Conservation (phyloP, 1,140 invertebrate genomes). For the Drosophila takahashii region DNA sequence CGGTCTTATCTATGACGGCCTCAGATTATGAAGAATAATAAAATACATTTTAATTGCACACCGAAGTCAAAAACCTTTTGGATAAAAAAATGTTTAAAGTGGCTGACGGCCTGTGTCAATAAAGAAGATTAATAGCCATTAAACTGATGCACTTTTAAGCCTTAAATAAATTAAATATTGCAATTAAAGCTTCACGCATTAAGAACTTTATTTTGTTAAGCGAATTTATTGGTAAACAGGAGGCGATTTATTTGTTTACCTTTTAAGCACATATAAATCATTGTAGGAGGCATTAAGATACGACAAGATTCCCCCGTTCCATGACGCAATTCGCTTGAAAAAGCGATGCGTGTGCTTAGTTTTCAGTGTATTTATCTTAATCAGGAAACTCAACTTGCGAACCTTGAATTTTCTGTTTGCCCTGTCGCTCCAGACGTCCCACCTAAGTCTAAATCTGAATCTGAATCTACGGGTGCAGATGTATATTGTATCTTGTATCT, state of each 20-base stretch:
- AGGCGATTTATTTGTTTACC: constrained; percentile 26
- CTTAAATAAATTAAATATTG: constrained; percentile 23
- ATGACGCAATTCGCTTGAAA: constrained; percentile 43
- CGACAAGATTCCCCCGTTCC: not conserved
- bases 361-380: constrained; percentile 43
- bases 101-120: constrained; percentile 7
- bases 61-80: constrained; percentile 33
- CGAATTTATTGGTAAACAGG: constrained; percentile 26
- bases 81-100: constrained; percentile 3
- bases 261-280: constrained; percentile 19
- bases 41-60: constrained; percentile 24
- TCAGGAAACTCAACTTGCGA: constrained; percentile 37
- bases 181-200: constrained; percentile 1
- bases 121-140: constrained; percentile 23
- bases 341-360: not conserved
- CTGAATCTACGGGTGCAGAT: constrained; percentile 8
- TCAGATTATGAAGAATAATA: constrained; percentile 3
- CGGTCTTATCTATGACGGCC: constrained; percentile 12
- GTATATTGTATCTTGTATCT: constrained; percentile 25
- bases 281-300: constrained; percentile 17
- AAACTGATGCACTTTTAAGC: constrained; percentile 26
- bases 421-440: constrained; percentile 38
- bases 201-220: constrained; percentile 11
- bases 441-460: not conserved
- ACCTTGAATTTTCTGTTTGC: constrained; percentile 53